phyloP scores from a whole-genome alignment of 2,888 invertebrate species.

The Mimas tiliae region DNA sequence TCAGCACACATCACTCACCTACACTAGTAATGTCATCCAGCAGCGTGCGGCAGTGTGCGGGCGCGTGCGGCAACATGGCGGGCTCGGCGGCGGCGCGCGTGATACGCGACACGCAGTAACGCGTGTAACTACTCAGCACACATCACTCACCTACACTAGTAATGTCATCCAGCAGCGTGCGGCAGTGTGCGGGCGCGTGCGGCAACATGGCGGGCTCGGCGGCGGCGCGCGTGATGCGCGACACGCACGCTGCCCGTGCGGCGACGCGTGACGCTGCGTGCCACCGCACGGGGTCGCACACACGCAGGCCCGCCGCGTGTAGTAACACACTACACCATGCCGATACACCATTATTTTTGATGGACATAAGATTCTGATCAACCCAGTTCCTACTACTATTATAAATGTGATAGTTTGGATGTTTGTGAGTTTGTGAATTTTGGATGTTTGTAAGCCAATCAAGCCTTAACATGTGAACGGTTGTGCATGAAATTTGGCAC shows the following conservation, averaged over 20 bases:
- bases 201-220: conserved; percentile 47
- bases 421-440: too few relatives aligned
- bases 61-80: conserved; percentile 47
- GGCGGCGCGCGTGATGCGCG: conserved; percentile 57
- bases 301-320: conserved; percentile 49
- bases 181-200: conserved; percentile 48
- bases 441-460: too few relatives aligned
- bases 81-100: conserved; percentile 54
- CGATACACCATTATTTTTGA: neutral
- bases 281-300: neutral
- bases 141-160: conserved; percentile 46
- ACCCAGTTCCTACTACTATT: too few relatives aligned
- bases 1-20: conserved; percentile 41
- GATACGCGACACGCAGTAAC: too few relatives aligned
- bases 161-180: conserved; percentile 43
- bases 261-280: neutral
- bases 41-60: conserved; percentile 40
- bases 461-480: too few relatives aligned
- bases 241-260: conserved; percentile 40
- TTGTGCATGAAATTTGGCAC: too few relatives aligned
- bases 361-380: too few relatives aligned
- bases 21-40: conserved; percentile 44
- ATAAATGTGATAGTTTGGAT: too few relatives aligned
- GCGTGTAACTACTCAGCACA: neutral
- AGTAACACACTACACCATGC: conserved; percentile 45